Evolutionary conservation across 2,113 vertebrate genomes (phyloP).

Genomic region (Albula glossodonta): DNA sequence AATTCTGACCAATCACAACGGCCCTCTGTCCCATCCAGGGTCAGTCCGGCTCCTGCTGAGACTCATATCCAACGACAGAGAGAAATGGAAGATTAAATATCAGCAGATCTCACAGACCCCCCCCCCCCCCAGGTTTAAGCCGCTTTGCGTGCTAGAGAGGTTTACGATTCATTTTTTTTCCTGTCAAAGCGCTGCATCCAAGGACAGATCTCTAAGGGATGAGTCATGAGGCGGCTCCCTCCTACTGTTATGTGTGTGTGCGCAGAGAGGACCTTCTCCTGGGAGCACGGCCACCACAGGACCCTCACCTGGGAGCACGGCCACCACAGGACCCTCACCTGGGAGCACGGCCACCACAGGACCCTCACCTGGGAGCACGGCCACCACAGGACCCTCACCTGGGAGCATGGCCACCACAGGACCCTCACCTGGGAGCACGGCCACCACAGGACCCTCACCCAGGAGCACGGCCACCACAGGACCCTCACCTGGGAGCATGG

Average conservation of each 20-base stretch:
- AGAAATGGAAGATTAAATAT: slow-evolving; percentile 14
- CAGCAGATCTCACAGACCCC: not conserved
- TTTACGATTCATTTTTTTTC: not conserved
- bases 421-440: not conserved
- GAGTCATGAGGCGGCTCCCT: not conserved
- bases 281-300: not conserved
- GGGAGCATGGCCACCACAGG: not conserved
- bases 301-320: not conserved
- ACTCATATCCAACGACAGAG: not conserved
- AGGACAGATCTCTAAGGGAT: not conserved
- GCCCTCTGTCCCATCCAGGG: not conserved
- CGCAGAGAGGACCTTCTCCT: not conserved
- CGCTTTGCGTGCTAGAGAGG: not conserved
- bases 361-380: not conserved
- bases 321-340: not conserved
- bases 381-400: not conserved
- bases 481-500: not conserved
- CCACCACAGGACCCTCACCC: not conserved
- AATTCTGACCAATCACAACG: not conserved
- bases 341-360: not conserved
- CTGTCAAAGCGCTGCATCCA: not conserved
- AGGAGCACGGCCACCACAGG: not conserved
- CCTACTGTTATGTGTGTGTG: not conserved
- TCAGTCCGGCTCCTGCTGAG: not conserved
- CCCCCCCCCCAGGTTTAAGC: not conserved